Evolutionary conservation across 2,888 invertebrate genomes (phyloP).

Genomic region (Mesoligia furuncula): DNA sequence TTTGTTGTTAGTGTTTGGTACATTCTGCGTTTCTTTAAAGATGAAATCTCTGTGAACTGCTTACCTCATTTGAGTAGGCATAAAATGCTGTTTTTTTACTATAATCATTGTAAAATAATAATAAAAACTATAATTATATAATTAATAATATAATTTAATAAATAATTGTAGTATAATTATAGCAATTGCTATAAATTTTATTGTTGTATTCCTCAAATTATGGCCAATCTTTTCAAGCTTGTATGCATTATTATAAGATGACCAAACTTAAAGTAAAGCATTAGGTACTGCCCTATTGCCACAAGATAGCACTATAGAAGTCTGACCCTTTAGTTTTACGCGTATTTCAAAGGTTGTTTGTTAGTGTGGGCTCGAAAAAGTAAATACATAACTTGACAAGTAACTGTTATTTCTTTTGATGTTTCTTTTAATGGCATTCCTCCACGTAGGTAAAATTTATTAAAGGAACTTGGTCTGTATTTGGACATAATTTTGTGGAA

Average conservation of each 20-base stretch:
- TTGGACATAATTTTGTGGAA: constrained; percentile 37
- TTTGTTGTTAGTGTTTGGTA: background rate
- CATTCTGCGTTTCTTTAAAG: background rate
- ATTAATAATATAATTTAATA: no score
- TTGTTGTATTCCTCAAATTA: background rate
- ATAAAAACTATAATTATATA: no score
- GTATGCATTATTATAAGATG: background rate
- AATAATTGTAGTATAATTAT: no score
- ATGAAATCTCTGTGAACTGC: background rate
- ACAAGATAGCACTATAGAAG: background rate
- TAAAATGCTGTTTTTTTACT: background rate
- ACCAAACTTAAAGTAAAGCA: background rate
- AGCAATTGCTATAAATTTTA: no score
- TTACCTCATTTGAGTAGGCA: background rate
- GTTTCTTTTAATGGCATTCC: constrained; percentile 8
- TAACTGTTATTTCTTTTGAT: background rate
- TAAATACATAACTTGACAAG: background rate
- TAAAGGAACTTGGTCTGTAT: constrained; percentile 29
- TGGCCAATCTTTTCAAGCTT: background rate
- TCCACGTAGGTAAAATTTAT: constrained; percentile 29
- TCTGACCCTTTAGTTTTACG: background rate
- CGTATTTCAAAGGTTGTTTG: background rate
- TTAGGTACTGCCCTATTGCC: background rate
- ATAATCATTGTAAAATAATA: no score
- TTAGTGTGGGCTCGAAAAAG: background rate